Percentiles rank a stretch among this genome's conserved stretches.
Conservation (phyloP, 2,888 invertebrate genomes). For the Tryphoninae sp. region DNA sequence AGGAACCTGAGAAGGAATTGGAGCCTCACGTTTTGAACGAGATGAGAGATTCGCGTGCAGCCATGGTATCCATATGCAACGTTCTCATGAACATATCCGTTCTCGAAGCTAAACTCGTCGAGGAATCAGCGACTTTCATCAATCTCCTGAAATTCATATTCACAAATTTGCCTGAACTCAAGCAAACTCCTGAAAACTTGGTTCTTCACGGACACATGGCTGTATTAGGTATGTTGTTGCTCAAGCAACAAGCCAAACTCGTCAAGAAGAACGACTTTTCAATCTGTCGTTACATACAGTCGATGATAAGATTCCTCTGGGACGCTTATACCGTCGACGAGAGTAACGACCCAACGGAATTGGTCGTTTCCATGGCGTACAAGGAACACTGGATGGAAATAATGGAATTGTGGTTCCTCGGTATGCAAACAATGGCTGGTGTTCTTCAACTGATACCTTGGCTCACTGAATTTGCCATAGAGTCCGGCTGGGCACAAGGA, state of each 20-base stretch:
- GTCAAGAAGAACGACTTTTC: constrained; percentile 94
- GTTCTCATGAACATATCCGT: constrained; percentile 96
- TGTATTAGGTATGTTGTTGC: constrained; percentile 90
- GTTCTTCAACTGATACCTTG: constrained; percentile 92
- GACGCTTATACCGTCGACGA: constrained; percentile 96
- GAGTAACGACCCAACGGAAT: constrained; percentile 90
- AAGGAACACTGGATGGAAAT: constrained; percentile 95
- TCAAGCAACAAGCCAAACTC: constrained; percentile 92
- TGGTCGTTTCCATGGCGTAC: constrained; percentile 93
- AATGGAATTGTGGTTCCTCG: constrained; percentile 95
- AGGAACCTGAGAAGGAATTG: constrained; percentile 89
- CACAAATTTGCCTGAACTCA: constrained; percentile 91
- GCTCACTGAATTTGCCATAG: constrained; percentile 95
- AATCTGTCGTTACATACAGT: constrained; percentile 93
- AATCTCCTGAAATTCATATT: constrained; percentile 93
- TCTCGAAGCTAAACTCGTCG: constrained; percentile 91
- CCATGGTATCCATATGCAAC: constrained; percentile 94
- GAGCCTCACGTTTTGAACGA: constrained; percentile 89
- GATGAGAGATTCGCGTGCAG: constrained; percentile 92
- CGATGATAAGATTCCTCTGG: constrained; percentile 95
- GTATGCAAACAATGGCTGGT: constrained; percentile 95
- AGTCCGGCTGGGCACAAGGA: constrained; percentile 96
- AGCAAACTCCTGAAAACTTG: constrained; percentile 91
- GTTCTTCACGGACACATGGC: constrained; percentile 93
- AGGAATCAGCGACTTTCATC: constrained; percentile 89